phyloP scores from a whole-genome alignment of 1,140 invertebrate genomes.

The Microplitis mediator region DNA sequence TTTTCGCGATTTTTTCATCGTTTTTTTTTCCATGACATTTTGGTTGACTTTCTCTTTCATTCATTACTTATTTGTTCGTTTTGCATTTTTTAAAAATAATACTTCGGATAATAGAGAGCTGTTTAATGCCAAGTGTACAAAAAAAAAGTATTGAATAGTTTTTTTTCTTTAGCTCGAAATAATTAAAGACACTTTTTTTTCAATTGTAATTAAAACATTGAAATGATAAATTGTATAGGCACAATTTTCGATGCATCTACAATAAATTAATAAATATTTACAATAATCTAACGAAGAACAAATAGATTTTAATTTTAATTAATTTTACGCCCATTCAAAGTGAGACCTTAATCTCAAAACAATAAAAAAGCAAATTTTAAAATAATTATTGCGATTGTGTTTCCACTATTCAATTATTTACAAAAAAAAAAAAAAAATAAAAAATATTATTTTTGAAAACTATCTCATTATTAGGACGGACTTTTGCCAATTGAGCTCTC shows the following conservation, averaged over 20 bases:
- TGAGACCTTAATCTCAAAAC: background rate
- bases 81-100: conserved; percentile 4
- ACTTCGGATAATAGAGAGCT: conserved; percentile 31
- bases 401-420: conserved; percentile 18
- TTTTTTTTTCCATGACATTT: background rate
- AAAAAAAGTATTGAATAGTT: too few species aligned
- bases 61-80: conserved; percentile 1
- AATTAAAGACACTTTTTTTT: conserved; percentile 6
- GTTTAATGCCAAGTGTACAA: conserved; percentile 5
- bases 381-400: background rate
- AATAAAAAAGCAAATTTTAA: background rate
- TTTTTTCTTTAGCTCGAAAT: background rate
- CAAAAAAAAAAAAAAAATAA: conserved; percentile 2
- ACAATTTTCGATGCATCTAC: conserved; percentile 16
- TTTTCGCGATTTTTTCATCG: background rate
- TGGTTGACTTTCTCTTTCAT: background rate
- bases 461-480: conserved; percentile 51
- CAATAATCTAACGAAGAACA: conserved; percentile 12
- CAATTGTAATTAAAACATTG: background rate
- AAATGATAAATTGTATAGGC: conserved; percentile 12
- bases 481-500: conserved; percentile 48
- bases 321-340: background rate
- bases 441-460: conserved; percentile 6
- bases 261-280: conserved; percentile 28
- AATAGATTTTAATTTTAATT: background rate